These are phyloP conservation scores for Bradypus variegatus DNA, from an alignment of 2,797 vertebrate genomes.

Conservation along the genomic window DNA sequence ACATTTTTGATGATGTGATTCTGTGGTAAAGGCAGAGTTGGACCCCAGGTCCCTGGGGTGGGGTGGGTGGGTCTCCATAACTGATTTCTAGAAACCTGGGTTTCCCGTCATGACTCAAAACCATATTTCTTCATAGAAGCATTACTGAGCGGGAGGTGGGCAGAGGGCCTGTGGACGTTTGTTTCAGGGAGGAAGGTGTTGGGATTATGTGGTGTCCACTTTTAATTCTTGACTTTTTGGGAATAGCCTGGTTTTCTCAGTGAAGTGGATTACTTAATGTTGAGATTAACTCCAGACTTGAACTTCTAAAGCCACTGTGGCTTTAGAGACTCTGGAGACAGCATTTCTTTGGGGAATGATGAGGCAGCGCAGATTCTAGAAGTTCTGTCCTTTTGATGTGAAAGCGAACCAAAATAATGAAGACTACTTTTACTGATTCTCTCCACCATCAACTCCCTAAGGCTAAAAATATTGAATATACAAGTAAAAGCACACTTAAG, in stretches of 20 bases:
- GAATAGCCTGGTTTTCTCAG: background rate
- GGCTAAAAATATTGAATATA: constrained; percentile 57
- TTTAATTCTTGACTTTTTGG: background rate
- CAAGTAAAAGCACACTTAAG: constrained; percentile 53
- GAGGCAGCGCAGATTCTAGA: background rate
- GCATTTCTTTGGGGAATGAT: background rate
- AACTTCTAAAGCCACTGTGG: background rate
- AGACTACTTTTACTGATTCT: constrained; percentile 52
- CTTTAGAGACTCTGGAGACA: background rate
- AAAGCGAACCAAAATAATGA: constrained; percentile 56
- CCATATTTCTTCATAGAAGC: background rate
- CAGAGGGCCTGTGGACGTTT: background rate
- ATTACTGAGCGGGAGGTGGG: background rate
- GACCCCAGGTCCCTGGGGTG: background rate
- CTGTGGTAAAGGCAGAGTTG: background rate
- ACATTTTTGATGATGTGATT: background rate
- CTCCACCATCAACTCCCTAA: constrained; percentile 56
- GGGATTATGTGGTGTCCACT: background rate
- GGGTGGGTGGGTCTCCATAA: background rate
- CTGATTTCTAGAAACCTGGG: background rate
- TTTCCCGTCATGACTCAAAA: background rate
- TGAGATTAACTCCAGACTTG: too few relatives aligned
- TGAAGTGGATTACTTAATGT: background rate
- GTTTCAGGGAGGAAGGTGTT: background rate
- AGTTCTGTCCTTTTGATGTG: constrained; percentile 34